phyloP scores from a whole-genome alignment of 2,113 vertebrate species.

The Casuarius casuarius region DNA sequence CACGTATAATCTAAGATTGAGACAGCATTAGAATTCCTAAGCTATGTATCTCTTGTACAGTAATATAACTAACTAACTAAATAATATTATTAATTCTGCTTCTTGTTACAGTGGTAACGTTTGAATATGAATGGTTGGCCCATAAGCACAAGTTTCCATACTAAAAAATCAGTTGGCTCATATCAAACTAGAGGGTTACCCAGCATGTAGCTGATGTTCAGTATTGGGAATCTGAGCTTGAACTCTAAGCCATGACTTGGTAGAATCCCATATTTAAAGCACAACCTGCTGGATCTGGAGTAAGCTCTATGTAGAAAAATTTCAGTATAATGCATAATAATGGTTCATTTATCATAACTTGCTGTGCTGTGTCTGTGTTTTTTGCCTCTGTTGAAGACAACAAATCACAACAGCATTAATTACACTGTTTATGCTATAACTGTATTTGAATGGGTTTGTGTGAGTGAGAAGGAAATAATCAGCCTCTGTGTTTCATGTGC shows the following conservation, averaged over 20 bases:
- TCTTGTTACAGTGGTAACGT: neutral
- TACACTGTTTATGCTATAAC: neutral
- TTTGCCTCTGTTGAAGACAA: neutral
- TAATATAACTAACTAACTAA: neutral
- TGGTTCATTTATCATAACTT: neutral
- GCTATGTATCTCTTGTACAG: neutral
- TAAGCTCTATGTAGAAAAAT: neutral
- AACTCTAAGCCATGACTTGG: neutral
- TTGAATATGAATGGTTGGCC: neutral
- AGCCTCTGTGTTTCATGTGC: neutral
- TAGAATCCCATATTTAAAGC: neutral
- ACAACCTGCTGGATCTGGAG: neutral
- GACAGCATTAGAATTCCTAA: neutral
- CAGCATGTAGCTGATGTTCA: neutral
- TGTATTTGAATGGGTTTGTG: fast-evolving
- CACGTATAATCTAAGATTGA: neutral
- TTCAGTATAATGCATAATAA: neutral
- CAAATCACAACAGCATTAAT: neutral
- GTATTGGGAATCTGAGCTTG: neutral
- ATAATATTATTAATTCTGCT: neutral
- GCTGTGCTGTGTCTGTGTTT: fast-evolving
- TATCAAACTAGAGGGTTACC: neutral
- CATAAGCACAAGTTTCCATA: neutral
- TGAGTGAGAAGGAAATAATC: neutral
- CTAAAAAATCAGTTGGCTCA: fast-evolving